Conservation (phyloP, 2,888 invertebrate species). For the Nephrotoma appendiculata region DNA sequence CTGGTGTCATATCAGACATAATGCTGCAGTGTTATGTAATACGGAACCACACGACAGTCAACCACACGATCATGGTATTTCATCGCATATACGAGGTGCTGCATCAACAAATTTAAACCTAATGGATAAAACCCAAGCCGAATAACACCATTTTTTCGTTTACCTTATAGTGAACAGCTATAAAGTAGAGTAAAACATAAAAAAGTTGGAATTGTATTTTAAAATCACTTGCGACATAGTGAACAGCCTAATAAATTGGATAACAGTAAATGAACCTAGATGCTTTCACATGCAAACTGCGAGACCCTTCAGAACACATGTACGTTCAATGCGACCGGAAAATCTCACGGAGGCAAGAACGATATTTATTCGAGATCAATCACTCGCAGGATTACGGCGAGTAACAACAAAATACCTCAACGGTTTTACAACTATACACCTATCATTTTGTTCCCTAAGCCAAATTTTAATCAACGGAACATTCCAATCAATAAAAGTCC, state of each 20-base stretch:
- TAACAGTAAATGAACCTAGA: conserved; percentile 8
- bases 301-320: conserved; percentile 14
- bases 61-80: too few relatives aligned
- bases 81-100: too few relatives aligned
- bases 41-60: too few relatives aligned
- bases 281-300: conserved; percentile 13
- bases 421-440: neutral
- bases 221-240: neutral
- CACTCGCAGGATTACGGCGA: neutral
- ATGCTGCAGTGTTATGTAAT: too few relatives aligned
- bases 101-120: too few relatives aligned
- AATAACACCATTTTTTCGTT: too few relatives aligned
- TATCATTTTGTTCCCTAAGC: neutral
- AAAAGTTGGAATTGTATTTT: too few relatives aligned
- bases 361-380: conserved; percentile 12
- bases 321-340: conserved; percentile 14
- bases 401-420: neutral
- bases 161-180: too few relatives aligned
- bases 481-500: neutral
- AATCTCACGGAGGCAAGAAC: conserved; percentile 9
- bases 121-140: too few relatives aligned
- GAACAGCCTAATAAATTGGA: neutral
- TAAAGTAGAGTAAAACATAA: too few relatives aligned
- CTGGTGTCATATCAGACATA: too few relatives aligned
- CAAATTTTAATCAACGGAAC: neutral